Conservation (phyloP, 1,140 invertebrate species). For the Gonioctena quinquepunctata region DNA sequence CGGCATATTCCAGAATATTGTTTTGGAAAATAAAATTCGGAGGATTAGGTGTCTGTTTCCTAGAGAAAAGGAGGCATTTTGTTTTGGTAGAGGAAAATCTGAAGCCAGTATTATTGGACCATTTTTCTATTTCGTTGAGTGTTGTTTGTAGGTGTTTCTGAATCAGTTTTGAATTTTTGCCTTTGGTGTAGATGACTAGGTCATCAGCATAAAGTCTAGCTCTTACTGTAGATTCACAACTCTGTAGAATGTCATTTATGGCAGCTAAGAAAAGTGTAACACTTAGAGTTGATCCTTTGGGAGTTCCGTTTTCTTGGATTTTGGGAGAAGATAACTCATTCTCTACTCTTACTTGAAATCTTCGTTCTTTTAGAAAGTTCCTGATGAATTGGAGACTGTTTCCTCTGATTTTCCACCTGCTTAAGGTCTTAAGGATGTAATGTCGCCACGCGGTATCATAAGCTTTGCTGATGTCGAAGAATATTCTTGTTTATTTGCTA, state of each 20-base stretch:
- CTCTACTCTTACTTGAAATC: not conserved
- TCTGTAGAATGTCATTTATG: conserved; percentile 17
- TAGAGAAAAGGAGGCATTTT: not conserved
- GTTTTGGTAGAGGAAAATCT: not conserved
- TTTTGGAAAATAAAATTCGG: no score
- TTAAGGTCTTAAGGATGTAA: conserved; percentile 14
- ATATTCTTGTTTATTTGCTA: conserved; percentile 11
- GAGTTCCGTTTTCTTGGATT: not conserved
- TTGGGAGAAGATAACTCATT: not conserved
- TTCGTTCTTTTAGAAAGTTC: conserved; percentile 21
- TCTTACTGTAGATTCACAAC: not conserved
- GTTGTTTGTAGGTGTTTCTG: not conserved
- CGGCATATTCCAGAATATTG: no score
- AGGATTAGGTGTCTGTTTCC: not conserved
- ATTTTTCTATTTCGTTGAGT: not conserved
- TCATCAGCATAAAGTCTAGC: conserved; percentile 20
- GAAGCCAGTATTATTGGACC: not conserved
- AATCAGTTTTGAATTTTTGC: not conserved
- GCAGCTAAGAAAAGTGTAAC: conserved; percentile 15
- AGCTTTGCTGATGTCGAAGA: conserved; percentile 19
- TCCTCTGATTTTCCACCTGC: conserved; percentile 9
- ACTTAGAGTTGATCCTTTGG: not conserved
- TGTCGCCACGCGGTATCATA: conserved; percentile 12
- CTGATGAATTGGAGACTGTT: conserved; percentile 18
- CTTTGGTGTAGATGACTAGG: not conserved